A percentile compares a stretch with the other conserved stretches of the same genome.
Evolutionary conservation across 2,888 invertebrate genomes (phyloP).

Genomic region (Diarsia rubi): DNA sequence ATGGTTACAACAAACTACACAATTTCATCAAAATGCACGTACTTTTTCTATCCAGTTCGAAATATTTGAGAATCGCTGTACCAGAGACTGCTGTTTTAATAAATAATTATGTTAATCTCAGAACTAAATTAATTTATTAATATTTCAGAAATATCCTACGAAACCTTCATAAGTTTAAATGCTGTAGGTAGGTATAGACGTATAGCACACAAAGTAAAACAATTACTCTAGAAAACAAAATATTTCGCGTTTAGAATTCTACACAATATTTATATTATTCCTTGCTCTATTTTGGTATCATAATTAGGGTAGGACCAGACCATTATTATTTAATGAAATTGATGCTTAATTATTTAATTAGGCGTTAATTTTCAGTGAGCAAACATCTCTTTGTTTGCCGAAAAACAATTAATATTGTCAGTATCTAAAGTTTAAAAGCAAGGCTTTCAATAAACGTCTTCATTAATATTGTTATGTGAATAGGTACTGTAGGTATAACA

Average conservation of each 20-base stretch:
- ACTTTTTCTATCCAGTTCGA: background rate
- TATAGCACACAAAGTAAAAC: constrained; percentile 14
- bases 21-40: background rate
- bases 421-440: background rate
- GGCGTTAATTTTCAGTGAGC: background rate
- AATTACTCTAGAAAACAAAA: constrained; percentile 33
- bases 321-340: constrained; percentile 8
- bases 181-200: background rate
- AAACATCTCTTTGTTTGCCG: background rate
- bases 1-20: background rate
- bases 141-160: constrained; percentile 28
- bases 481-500: background rate
- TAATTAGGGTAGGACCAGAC: constrained; percentile 8
- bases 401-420: background rate
- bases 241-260: constrained; percentile 25
- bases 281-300: constrained; percentile 21
- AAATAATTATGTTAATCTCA: constrained; percentile 46
- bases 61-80: constrained; percentile 13
- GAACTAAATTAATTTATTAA: constrained; percentile 46
- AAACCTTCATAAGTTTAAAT: constrained; percentile 18
- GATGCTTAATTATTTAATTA: background rate
- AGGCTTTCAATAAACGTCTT: background rate
- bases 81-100: constrained; percentile 28
- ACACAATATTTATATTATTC: constrained; percentile 8
- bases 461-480: background rate